Evolutionary conservation across 2,797 vertebrate species (phyloP), one percentile per base, ranked within the genome.

Genomic region (Heterohyrax brucei): DNA sequence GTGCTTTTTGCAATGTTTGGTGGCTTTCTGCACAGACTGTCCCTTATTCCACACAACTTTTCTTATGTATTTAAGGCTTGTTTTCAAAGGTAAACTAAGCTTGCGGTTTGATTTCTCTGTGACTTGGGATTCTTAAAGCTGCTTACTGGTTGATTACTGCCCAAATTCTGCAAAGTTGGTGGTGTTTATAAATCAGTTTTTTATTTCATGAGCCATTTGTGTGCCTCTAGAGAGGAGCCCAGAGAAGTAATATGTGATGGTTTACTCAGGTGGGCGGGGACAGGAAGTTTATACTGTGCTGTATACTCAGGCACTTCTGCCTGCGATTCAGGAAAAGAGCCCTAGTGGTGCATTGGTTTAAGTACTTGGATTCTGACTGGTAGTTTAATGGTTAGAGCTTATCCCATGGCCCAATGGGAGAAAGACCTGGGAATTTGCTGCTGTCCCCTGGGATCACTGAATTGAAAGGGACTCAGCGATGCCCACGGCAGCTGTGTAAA

Each of bases 71-170:
- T 95, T 90, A 80, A 92, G 59, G 26, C 93, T 88, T 93, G 82
- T 93, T 95, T 96, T 87, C 83, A 95, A 93, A 95, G 72, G 10
- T 87, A 89, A 78, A 46, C 59, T 88, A 95, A 89, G 26, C 78
- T 92, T 68, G 73, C 85, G 16, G 70, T 95, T 87, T 95, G 24
- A 72, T 92, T 89, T 95, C 26, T 85, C 0, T 73, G 76, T 95
- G 81, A 33, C 5, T 21, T 95, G 62, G n/a, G 30, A 80, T 92
- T 92, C 89, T 73, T 93, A 90, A 97, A 88, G 46, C 66, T 85
- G 73, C 10, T 10, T 95, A 39, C 44, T 94, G 18, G 86, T 92
- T 92, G 62, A 86, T 80, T 93, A 53, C 30, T 94, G 81, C 56
- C 87, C 66, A 89, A 89, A 80, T 19, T 39, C 77, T 80, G 79